Evolutionary conservation across 2,797 vertebrate genomes (phyloP).

Genomic region (Molossus molossus): DNA sequence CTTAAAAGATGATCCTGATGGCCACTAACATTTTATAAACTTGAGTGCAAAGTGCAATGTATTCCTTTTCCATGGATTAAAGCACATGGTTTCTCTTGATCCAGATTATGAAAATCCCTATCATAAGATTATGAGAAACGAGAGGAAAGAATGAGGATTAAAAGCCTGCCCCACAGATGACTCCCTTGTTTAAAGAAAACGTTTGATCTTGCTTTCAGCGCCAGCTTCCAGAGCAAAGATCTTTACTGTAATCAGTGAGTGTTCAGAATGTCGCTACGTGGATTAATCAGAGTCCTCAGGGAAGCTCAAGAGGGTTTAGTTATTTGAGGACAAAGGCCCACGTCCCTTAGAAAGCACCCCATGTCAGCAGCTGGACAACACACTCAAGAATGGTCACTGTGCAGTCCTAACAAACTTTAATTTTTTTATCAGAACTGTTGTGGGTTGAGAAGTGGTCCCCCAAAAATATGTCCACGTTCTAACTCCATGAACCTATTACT

Average conservation of each 20-base stretch:
- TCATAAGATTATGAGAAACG: constrained; percentile 63
- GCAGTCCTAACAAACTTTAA: neutral
- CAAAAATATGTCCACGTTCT: neutral
- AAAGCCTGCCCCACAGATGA: constrained; percentile 63
- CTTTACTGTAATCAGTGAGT: constrained; percentile 52
- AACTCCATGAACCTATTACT: neutral
- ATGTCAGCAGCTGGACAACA: neutral
- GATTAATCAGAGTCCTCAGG: constrained; percentile 5
- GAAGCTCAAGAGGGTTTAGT: neutral
- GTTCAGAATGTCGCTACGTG: neutral
- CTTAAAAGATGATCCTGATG: constrained; percentile 65
- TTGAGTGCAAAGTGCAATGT: neutral
- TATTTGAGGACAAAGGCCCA: constrained; percentile 10
- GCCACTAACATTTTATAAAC: constrained; percentile 22
- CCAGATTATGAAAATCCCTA: constrained; percentile 65
- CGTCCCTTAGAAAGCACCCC: neutral
- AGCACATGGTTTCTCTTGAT: constrained; percentile 30
- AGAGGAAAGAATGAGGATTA: neutral
- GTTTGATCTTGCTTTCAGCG: constrained; percentile 48
- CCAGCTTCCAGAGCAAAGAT: constrained; percentile 22
- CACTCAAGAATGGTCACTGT: neutral
- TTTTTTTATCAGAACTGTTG: neutral
- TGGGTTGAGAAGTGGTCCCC: neutral
- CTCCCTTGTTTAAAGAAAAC: constrained; percentile 44
- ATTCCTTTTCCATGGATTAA: constrained; percentile 52